Evolutionary conservation across 2,888 invertebrate species (phyloP).

Genomic region (Embidobia sp.): DNA sequence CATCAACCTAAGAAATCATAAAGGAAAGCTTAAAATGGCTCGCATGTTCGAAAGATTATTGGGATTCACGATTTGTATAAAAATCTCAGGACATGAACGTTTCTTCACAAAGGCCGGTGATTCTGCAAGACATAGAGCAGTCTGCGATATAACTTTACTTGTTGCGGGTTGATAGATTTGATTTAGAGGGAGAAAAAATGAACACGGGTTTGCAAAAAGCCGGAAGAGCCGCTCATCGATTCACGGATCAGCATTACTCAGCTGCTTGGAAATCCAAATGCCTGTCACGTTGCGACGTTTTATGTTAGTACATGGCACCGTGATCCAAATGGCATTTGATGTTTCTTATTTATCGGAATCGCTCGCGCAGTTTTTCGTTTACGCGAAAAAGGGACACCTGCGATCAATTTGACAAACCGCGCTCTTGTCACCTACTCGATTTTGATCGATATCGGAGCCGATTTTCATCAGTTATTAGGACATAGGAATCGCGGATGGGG

Average conservation of each 20-base stretch:
- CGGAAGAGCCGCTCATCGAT: slow-evolving; percentile 37
- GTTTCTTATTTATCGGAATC: slow-evolving; percentile 57
- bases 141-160: neutral
- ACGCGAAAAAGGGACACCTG: slow-evolving; percentile 19
- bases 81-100: too few species aligned
- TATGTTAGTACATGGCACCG: slow-evolving; percentile 72
- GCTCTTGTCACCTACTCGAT: slow-evolving; percentile 39
- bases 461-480: slow-evolving; percentile 30
- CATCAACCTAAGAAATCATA: too few species aligned
- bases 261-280: slow-evolving; percentile 71
- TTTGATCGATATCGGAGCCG: slow-evolving; percentile 5
- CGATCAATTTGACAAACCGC: slow-evolving; percentile 46
- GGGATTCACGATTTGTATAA: too few species aligned
- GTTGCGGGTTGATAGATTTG: slow-evolving; percentile 4
- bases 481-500: slow-evolving; percentile 10
- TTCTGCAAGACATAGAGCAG: neutral
- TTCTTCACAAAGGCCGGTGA: neutral
- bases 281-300: slow-evolving; percentile 77
- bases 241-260: slow-evolving; percentile 66
- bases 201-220: slow-evolving; percentile 10
- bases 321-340: slow-evolving; percentile 45
- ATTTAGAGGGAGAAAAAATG: slow-evolving; percentile 14
- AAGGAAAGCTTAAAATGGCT: too few species aligned
- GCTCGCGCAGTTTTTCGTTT: slow-evolving; percentile 21
- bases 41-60: too few species aligned